A percentile compares a stretch with the other conserved stretches of the same genome.
Conservation (phyloP, 2,797 vertebrate genomes). For the Eulemur albifrons region DNA sequence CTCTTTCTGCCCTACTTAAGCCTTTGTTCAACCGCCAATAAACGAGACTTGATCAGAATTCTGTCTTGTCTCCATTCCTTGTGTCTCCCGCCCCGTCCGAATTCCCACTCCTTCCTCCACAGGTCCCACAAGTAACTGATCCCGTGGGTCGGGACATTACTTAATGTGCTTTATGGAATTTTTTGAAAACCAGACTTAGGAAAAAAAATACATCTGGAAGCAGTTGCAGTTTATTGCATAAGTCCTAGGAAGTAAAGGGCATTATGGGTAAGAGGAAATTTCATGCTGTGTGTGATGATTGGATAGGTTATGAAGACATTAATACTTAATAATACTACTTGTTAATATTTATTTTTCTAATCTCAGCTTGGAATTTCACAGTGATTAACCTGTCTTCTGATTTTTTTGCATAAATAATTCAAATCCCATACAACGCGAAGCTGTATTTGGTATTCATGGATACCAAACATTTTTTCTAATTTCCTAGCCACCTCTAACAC, state of each 20-base stretch:
- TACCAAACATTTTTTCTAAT: background rate
- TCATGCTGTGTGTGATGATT: background rate
- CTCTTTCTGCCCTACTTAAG: no score
- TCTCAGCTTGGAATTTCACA: background rate
- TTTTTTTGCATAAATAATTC: background rate
- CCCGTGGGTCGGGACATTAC: no score
- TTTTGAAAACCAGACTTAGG: background rate
- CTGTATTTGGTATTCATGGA: background rate
- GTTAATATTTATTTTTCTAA: background rate
- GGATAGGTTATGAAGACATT: background rate
- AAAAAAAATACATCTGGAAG: background rate
- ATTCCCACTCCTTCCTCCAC: no score
- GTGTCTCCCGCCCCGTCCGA: no score
- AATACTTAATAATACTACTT: background rate
- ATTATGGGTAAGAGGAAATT: background rate
- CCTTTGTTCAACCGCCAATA: no score
- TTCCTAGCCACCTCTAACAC: background rate
- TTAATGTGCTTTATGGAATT: background rate
- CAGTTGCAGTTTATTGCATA: background rate
- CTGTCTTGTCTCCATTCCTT: no score
- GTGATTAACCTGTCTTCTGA: background rate
- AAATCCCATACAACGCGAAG: background rate
- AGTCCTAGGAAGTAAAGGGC: background rate
- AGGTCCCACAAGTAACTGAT: no score
- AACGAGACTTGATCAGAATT: no score